phyloP scores from a whole-genome alignment of 2,888 invertebrate species.

The Eudasyphora cyanicolor region DNA sequence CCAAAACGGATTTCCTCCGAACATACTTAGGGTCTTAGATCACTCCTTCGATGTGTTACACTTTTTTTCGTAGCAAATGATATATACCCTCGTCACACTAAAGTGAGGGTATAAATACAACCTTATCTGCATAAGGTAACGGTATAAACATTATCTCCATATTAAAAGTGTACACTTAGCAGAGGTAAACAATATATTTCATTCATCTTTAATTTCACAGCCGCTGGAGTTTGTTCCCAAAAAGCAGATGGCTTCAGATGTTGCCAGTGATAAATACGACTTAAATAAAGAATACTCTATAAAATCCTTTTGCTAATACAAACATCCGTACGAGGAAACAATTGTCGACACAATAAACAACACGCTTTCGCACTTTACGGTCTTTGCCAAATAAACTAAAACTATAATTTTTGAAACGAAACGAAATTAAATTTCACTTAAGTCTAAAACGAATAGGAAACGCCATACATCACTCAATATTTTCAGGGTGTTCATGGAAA shows the following conservation, averaged over 20 bases:
- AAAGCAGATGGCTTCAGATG: not conserved
- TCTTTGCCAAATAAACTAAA: not conserved
- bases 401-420: not conserved
- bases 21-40: too few species aligned
- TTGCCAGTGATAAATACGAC: not conserved
- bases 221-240: not conserved
- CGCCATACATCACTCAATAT: not conserved
- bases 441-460: not conserved
- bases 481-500: not conserved
- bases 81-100: too few species aligned
- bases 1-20: too few species aligned
- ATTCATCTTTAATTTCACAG: not conserved
- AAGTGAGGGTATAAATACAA: too few species aligned
- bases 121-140: too few species aligned
- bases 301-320: slow-evolving; percentile 6
- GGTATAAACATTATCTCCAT: too few species aligned
- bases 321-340: not conserved
- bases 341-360: slow-evolving; percentile 22
- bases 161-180: too few species aligned
- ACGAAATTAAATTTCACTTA: not conserved
- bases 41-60: too few species aligned
- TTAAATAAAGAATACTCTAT: not conserved
- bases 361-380: not conserved
- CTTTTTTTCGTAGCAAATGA: too few species aligned
- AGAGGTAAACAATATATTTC: too few species aligned